Conservation (phyloP, 1,140 invertebrate genomes). For the Holotrichia oblita region DNA sequence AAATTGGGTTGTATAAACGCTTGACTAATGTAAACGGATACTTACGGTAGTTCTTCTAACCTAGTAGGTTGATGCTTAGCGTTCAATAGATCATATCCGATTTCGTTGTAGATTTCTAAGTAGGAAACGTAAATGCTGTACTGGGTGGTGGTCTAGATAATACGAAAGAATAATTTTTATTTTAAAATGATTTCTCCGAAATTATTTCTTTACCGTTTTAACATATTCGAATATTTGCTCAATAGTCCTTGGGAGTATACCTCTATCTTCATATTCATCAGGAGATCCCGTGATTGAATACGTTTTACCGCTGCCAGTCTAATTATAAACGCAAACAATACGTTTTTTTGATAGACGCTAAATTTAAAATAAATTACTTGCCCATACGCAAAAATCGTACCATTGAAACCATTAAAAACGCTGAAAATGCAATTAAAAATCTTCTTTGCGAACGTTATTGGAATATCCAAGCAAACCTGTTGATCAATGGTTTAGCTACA, state of each 20-base stretch:
- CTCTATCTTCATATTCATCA: conserved; percentile 62
- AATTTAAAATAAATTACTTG: conserved; percentile 64
- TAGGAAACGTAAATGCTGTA: conserved; percentile 61
- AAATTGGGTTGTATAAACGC: conserved; percentile 27
- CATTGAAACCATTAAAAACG: conserved; percentile 80
- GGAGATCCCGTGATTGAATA: conserved; percentile 73
- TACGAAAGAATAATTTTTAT: conserved; percentile 17
- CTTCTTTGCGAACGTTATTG: conserved; percentile 2
- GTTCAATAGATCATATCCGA: conserved; percentile 71
- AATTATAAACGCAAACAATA: conserved; percentile 47
- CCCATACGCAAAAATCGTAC: conserved; percentile 88
- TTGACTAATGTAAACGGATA: background rate
- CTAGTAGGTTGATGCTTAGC: conserved; percentile 63
- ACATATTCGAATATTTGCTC: conserved; percentile 67
- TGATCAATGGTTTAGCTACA: conserved; percentile 63
- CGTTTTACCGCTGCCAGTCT: conserved; percentile 73
- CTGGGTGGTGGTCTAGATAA: conserved; percentile 12
- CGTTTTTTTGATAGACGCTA: conserved; percentile 40
- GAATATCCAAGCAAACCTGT: conserved; percentile 58
- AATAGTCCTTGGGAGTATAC: conserved; percentile 69
- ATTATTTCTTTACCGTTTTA: conserved; percentile 59
- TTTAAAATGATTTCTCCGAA: background rate
- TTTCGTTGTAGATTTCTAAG: conserved; percentile 68
- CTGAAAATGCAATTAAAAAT: conserved; percentile 54
- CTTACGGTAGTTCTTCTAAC: conserved; percentile 69